Conservation (phyloP, 2,113 vertebrate species). For the Camelus bactrianus region DNA sequence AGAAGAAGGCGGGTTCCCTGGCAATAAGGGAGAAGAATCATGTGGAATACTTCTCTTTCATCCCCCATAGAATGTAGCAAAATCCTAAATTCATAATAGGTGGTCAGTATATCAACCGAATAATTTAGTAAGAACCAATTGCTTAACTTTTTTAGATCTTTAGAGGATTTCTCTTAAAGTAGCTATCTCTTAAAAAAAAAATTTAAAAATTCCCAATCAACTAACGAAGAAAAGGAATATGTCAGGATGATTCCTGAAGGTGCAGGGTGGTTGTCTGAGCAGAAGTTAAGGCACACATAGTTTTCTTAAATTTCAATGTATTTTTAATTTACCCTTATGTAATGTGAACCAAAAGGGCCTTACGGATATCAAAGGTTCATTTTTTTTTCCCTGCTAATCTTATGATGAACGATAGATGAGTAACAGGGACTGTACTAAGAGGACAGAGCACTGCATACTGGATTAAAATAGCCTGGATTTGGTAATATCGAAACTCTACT, state of each 20-base stretch:
- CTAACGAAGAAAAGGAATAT: background rate
- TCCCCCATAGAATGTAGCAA: background rate
- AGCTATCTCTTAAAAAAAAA: background rate
- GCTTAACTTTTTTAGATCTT: background rate
- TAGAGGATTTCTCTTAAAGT: constrained; percentile 38
- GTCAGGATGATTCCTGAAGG: background rate
- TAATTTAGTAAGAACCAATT: background rate
- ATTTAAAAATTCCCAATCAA: background rate
- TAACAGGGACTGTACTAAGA: background rate
- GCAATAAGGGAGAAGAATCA: background rate
- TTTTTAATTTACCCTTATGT: constrained; percentile 16
- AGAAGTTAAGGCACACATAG: background rate
- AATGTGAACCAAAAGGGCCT: background rate
- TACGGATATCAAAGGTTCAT: background rate
- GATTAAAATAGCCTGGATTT: background rate
- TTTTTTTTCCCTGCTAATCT: background rate
- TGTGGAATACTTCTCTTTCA: background rate
- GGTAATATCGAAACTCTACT: background rate
- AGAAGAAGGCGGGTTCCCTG: background rate
- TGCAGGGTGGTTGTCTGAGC: background rate
- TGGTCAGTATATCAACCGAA: background rate
- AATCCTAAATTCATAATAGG: constrained; percentile 36
- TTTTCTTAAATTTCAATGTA: background rate
- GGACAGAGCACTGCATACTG: background rate
- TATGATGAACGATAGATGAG: background rate